Conservation (phyloP, 2,888 invertebrate species). For the Ferdinandea cuprea region DNA sequence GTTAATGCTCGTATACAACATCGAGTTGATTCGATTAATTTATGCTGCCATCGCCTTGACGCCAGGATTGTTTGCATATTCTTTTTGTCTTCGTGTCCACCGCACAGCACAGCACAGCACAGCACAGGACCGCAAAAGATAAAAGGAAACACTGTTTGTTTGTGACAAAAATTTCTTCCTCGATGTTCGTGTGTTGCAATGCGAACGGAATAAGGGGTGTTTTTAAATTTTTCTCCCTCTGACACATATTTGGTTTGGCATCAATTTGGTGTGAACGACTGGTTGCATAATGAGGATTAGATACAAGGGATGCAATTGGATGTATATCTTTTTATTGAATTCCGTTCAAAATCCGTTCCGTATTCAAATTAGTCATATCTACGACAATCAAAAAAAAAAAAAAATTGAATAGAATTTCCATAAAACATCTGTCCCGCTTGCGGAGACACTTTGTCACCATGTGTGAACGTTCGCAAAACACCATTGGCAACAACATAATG, state of each 20-base stretch:
- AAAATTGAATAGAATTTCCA: slow-evolving; percentile 43
- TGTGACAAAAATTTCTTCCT: slow-evolving; percentile 48
- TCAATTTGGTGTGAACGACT: too few species aligned
- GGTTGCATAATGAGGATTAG: neutral
- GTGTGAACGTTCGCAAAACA: slow-evolving; percentile 60
- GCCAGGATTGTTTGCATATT: slow-evolving; percentile 34
- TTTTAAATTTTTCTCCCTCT: neutral
- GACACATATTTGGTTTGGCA: too few species aligned
- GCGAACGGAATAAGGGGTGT: slow-evolving; percentile 17
- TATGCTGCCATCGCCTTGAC: slow-evolving; percentile 62
- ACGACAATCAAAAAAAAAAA: slow-evolving; percentile 4
- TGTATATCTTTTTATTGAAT: too few species aligned
- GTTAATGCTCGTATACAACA: slow-evolving; percentile 66
- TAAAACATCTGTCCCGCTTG: slow-evolving; percentile 18
- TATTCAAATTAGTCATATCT: neutral
- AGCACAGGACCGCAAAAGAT: neutral
- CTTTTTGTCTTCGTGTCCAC: too few species aligned
- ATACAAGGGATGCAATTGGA: too few species aligned
- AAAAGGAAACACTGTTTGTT: slow-evolving; percentile 38
- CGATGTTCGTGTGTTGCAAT: slow-evolving; percentile 40
- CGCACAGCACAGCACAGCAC: too few species aligned
- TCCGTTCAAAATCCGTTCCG: neutral
- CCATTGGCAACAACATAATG: slow-evolving; percentile 50
- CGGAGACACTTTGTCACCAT: slow-evolving; percentile 28
- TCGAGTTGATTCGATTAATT: slow-evolving; percentile 69